Percentiles rank a stretch among this genome's conserved stretches.
Evolutionary conservation across 2,113 vertebrate genomes (phyloP).

Genomic region (Lampris megalopsis): DNA sequence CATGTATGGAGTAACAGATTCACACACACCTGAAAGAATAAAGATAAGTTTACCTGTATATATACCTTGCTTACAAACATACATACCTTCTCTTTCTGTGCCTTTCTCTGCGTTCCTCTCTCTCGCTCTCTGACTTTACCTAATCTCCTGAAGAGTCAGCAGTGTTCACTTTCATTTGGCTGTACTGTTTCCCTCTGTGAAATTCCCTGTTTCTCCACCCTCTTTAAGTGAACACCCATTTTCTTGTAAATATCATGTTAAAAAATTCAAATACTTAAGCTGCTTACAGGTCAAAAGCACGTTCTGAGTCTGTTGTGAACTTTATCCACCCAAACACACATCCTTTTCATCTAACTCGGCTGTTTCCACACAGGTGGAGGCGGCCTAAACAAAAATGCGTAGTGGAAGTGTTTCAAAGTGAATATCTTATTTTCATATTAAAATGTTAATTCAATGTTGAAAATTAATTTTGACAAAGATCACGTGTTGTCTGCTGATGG

Average conservation of each 20-base stretch:
- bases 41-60: background rate
- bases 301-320: background rate
- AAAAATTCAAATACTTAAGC: background rate
- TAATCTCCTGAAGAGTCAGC: too few relatives aligned
- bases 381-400: background rate
- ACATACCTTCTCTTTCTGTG: background rate
- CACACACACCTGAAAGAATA: background rate
- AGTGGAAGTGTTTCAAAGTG: background rate
- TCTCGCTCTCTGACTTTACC: background rate
- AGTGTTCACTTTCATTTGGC: too few relatives aligned
- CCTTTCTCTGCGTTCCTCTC: background rate
- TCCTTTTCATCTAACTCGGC: too few relatives aligned
- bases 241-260: background rate
- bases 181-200: too few relatives aligned
- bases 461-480: too few relatives aligned
- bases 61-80: background rate
- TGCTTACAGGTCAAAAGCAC: background rate
- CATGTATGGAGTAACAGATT: background rate
- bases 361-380: background rate
- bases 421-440: too few relatives aligned
- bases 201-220: background rate
- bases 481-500: too few relatives aligned
- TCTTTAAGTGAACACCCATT: background rate
- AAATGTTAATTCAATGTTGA: too few relatives aligned
- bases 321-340: conserved; percentile 30